Evolutionary conservation across 2,888 invertebrate species (phyloP).

Genomic region (Rhingia campestris): DNA sequence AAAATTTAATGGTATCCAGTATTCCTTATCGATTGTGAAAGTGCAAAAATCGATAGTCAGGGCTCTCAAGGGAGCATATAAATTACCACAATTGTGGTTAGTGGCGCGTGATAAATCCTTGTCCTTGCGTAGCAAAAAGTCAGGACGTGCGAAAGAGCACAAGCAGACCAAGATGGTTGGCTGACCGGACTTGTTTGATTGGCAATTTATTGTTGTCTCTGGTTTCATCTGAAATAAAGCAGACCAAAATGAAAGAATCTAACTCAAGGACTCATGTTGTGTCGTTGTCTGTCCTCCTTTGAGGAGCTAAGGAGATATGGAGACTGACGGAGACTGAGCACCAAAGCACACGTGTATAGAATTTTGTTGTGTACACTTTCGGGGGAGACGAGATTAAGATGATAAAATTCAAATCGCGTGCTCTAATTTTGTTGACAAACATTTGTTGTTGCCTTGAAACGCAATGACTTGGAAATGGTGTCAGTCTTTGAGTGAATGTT

Average conservation of each 20-base stretch:
- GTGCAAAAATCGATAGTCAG: conserved; percentile 46
- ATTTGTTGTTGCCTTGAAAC: conserved; percentile 39
- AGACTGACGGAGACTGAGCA: neutral
- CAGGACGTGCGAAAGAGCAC: neutral
- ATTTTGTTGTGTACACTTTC: conserved; percentile 17
- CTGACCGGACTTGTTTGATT: conserved; percentile 42
- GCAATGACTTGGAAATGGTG: conserved; percentile 22
- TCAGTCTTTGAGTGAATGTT: conserved; percentile 35
- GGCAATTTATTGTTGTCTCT: conserved; percentile 47
- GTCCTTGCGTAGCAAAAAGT: neutral
- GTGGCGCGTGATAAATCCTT: conserved; percentile 20
- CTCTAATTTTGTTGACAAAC: conserved; percentile 52
- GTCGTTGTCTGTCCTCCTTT: conserved; percentile 9
- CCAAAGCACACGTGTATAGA: neutral
- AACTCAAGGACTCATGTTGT: conserved; percentile 33
- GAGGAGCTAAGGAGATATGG: neutral
- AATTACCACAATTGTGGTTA: conserved; percentile 11
- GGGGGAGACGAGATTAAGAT: conserved; percentile 34
- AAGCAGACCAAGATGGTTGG: conserved; percentile 4
- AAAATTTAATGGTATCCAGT: neutral
- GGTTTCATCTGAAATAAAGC: conserved; percentile 11
- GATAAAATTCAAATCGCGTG: conserved; percentile 39
- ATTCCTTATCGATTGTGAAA: conserved; percentile 4
- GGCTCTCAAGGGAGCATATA: conserved; percentile 15
- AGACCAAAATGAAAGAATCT: conserved; percentile 16